These are phyloP conservation scores for Ellobius talpinus DNA, from an alignment of 2,113 vertebrate species.

Conservation along the genomic window DNA sequence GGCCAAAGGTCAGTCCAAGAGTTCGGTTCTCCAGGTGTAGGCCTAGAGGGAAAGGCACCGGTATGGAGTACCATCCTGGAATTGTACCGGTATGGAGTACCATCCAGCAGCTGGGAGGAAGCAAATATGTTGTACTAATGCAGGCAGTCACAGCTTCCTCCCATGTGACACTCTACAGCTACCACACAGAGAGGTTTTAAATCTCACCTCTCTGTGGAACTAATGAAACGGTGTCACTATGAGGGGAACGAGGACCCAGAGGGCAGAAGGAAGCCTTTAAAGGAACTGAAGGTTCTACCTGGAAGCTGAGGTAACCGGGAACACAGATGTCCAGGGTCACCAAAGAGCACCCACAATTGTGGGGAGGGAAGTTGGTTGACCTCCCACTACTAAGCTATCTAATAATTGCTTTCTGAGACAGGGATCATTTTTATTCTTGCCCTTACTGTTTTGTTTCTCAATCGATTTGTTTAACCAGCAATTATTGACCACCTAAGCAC, in stretches of 20 bases:
- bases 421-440: background rate
- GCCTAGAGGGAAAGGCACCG: slow-evolving; percentile 19
- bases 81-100: slow-evolving; percentile 64
- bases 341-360: background rate
- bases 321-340: background rate
- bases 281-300: background rate
- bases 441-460: slow-evolving; percentile 16
- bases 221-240: slow-evolving; percentile 75
- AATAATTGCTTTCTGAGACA: slow-evolving; percentile 1
- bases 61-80: slow-evolving; percentile 69
- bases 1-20: slow-evolving; percentile 65
- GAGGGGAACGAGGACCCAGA: slow-evolving; percentile 17
- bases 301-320: slow-evolving; percentile 34
- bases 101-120: slow-evolving; percentile 71
- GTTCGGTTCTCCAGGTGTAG: slow-evolving; percentile 56
- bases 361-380: background rate
- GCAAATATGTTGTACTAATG: slow-evolving; percentile 78
- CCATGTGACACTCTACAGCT: slow-evolving; percentile 69
- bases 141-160: slow-evolving; percentile 78
- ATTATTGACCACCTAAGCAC: background rate
- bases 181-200: slow-evolving; percentile 79
- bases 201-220: slow-evolving; percentile 74
- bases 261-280: slow-evolving; percentile 44
- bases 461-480: slow-evolving; percentile 30
- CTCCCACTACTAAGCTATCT: background rate